A percentile compares a stretch with the other conserved stretches of the same genome.
These are phyloP conservation scores for Orbicella faveolata DNA, from an alignment of 64 coral and sea anemone genomes.

Conservation along the genomic window DNA sequence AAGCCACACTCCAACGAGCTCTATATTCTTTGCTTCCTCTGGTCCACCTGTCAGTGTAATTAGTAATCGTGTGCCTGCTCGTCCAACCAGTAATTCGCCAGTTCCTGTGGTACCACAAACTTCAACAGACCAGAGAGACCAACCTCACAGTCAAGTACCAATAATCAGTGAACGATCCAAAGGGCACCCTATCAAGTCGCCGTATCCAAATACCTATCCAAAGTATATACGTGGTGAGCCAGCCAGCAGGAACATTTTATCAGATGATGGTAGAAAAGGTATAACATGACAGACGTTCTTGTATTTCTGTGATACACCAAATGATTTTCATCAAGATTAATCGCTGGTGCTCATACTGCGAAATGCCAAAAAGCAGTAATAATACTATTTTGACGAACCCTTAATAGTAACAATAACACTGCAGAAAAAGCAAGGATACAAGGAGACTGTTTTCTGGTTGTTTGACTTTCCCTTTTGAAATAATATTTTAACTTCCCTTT, in stretches of 20 bases:
- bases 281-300: background rate
- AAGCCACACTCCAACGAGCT: background rate
- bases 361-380: too few species aligned
- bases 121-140: background rate
- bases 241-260: background rate
- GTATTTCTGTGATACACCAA: too few species aligned
- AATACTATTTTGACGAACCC: too few species aligned
- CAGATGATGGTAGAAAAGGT: constrained; percentile 7
- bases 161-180: background rate
- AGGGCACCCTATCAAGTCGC: background rate
- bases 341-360: too few species aligned
- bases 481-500: too few species aligned
- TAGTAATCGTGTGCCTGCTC: background rate
- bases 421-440: too few species aligned
- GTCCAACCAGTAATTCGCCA: background rate
- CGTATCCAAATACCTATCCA: background rate
- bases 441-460: too few species aligned
- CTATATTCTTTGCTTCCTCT: constrained; percentile 2
- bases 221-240: background rate
- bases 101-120: constrained; percentile 1
- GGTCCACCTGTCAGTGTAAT: background rate
- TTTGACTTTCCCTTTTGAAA: too few species aligned
- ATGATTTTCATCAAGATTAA: too few species aligned
- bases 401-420: too few species aligned
- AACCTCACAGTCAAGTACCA: constrained; percentile 1